Base-by-base conservation (phyloP, 2,888 invertebrate genomes). In the Andrena chrysosceles region DNA sequence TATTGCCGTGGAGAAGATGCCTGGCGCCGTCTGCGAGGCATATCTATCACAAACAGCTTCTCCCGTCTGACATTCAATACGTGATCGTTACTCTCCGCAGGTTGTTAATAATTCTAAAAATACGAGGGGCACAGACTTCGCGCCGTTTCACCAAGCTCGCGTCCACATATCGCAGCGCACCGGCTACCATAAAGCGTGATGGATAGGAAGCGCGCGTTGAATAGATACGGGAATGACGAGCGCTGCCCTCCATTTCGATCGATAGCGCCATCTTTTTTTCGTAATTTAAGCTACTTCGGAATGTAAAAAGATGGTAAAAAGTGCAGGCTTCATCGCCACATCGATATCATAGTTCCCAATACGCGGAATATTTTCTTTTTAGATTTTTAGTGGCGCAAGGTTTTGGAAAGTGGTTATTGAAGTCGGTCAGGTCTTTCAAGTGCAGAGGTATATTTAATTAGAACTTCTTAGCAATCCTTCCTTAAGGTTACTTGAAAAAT, bases 51-150 rank as follows among this genome's bases (percentile, higher is more conserved):
- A 82, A 86, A 86, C 84, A 82, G 77, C 78, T 74, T 72, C 56
- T 56, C 56, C 10, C 69, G 77, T 71, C 86, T 77, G 84, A 86
- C 86, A 77, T 77, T 86, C 82, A 82, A 86, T 86, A 82, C 84
- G 74, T 79, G 78, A 86, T 86, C 83, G 86, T 86, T 85, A 81
- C 81, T 85, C 81, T 77, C 59, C 70, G 80, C 81, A 86, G 84
- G 79, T 86, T 86, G 85, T 87, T 88, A 86, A 87, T 88, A 89
- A 89, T 86, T 88, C 89, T 89, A 89, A 89, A 89, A 89, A 89
- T 89, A 89, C 83, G 68, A 69, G 72, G 26, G 54, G 63, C 52
- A 67, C 59, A 71, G 56, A 31, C 70, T 77, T 70, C 62, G 63
- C 64, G 68, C 63, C 63, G 56, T 73, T 83, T 83, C 82, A 68